Evolutionary conservation across 2,797 vertebrate genomes (phyloP), one percentile per base, ranked within the genome.

Genomic region (Carduelis carduelis): DNA sequence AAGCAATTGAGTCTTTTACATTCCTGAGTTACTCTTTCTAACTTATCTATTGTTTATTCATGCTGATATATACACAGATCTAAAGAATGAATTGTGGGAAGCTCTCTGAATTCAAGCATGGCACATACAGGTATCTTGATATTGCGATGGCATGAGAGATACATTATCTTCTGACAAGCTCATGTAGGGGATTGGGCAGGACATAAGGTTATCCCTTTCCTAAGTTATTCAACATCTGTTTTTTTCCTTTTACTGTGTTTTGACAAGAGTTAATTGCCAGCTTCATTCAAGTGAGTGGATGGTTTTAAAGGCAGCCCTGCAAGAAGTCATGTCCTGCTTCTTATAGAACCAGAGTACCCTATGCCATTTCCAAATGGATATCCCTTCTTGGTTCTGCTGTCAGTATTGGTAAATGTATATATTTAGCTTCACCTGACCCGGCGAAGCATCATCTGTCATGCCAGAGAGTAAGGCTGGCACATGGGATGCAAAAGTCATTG

Each of bases 211-310:
- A 96, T 95, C 86, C 93, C 68, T 93, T 90, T 89, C 92, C 69
- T 93, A 95, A 96, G 76, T 94, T 96, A 94, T 92, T 89, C 14
- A 7, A 95, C 93, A 95, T 96, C 93, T 96, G 90, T 43, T 90
- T 96, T 96, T 96, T 86, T 83, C 93, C 71, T 94, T 95, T 92
- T 81, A 59, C 89, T 93, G 15, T 97, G 96, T 97, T 97, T 97
- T 97, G 96, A 97, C 96, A 89, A 9, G n/a, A 95, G 94, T 94
- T 97, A 97, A 97, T 97, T 97, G 97, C 88, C 90, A 97, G 84
- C 83, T 92, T 97, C 76, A 85, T 95, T 95, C 91, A 88, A 87
- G 78, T 95, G 93, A 96, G 93, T 87, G 35, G 88, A 81, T 89
- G 61, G 60, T 94, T 93, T 96, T 94, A 95, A 96, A 85, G 44